These are phyloP conservation scores for Microcebus ravelobensis DNA, from an alignment of 2,113 vertebrate genomes.

Conservation along the genomic window DNA sequence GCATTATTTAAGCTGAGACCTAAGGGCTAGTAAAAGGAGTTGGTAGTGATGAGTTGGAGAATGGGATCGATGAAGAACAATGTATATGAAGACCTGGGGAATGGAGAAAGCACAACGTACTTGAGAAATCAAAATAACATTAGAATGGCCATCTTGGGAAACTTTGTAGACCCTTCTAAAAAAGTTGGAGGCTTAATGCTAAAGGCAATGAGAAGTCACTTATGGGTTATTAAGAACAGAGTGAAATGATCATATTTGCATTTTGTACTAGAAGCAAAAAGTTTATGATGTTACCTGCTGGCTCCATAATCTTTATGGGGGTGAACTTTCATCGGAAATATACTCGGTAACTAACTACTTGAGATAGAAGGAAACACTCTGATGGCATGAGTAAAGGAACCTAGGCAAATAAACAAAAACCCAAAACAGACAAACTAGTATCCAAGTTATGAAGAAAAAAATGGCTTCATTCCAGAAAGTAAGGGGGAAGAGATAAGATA, in stretches of 20 bases:
- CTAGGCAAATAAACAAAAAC: neutral
- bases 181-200: neutral
- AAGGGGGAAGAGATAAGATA: neutral
- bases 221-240: neutral
- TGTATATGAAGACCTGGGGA: neutral
- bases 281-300: neutral
- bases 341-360: neutral
- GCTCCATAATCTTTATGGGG: neutral
- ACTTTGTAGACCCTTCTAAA: neutral
- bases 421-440: neutral
- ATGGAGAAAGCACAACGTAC: neutral
- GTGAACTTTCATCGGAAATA: neutral
- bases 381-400: neutral
- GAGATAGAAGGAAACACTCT: neutral
- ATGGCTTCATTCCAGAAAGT: conserved; percentile 30
- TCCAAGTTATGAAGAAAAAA: neutral
- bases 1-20: neutral
- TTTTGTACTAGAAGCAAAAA: neutral
- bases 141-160: neutral
- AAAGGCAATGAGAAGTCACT: neutral
- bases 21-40: neutral
- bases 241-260: neutral
- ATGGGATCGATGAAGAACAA: fast-evolving
- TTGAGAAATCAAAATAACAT: neutral
- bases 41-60: neutral